phyloP scores from a whole-genome alignment of 1,140 invertebrate genomes.

The Panulirus ornatus region DNA sequence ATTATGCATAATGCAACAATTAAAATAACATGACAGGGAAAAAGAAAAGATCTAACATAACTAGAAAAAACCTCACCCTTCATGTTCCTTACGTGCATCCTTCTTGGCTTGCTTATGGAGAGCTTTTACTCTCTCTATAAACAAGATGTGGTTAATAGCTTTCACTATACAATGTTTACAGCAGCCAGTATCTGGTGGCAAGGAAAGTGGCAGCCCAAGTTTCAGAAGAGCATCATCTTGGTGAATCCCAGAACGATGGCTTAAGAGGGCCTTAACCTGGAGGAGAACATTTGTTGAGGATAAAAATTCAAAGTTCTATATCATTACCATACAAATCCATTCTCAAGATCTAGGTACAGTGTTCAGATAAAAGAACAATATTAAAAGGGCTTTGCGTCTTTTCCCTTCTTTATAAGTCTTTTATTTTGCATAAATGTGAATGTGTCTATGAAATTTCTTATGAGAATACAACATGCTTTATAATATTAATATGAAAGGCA shows the following conservation, averaged over 20 bases:
- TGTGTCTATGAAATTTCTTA: too few relatives aligned
- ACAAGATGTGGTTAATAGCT: slow-evolving; percentile 69
- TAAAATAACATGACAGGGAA: background rate
- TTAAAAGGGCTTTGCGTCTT: too few relatives aligned
- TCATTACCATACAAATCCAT: too few relatives aligned
- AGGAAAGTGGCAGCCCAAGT: slow-evolving; percentile 37
- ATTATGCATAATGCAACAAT: too few relatives aligned
- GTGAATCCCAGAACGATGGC: slow-evolving; percentile 66
- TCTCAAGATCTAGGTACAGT: too few relatives aligned
- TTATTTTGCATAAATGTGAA: too few relatives aligned
- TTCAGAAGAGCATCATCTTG: slow-evolving; percentile 43
- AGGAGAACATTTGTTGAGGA: too few relatives aligned
- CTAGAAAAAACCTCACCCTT: slow-evolving; percentile 55
- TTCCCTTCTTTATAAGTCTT: too few relatives aligned
- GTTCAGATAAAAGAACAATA: too few relatives aligned
- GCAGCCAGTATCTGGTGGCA: slow-evolving; percentile 43
- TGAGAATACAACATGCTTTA: too few relatives aligned
- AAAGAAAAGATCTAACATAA: background rate
- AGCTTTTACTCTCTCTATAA: slow-evolving; percentile 63
- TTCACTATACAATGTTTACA: slow-evolving; percentile 66
- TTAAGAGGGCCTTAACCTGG: slow-evolving; percentile 53
- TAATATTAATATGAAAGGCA: too few relatives aligned
- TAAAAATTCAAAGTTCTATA: too few relatives aligned
- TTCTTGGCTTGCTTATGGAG: slow-evolving; percentile 72
- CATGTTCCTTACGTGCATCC: slow-evolving; percentile 53